Evolutionary conservation across 2,113 vertebrate species (phyloP), one percentile per base, ranked within the genome.

Genomic region (Cyphomyrus plagiostoma): DNA sequence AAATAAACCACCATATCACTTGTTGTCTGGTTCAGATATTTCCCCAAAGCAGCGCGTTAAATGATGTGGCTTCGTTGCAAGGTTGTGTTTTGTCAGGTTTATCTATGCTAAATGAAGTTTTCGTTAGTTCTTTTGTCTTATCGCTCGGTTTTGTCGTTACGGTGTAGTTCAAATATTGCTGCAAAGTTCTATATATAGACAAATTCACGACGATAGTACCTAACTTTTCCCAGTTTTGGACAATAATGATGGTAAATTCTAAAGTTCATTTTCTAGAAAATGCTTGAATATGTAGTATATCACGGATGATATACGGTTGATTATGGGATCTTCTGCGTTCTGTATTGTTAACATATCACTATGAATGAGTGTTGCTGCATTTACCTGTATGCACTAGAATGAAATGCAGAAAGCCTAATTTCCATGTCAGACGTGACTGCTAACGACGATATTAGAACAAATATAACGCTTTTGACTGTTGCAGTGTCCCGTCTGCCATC

Each of bases 81-180:
- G 74, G 74, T 80, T 42, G 74, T 42, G 35, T 42, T 42, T 15
- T n/a, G 13, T 80, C 35, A 39, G 15, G 35, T 42, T 80, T 35
- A 39, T 80, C 74, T 80, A 15, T 42, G 74, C 35, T 13, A 13
- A 13, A 86, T 49, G 11, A 86, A 86, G 83, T 86, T 86, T 48
- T 13, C 46, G n/a, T 86, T 86, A 50, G 23, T 86, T 86, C 83
- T 50, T 86, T 86, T 86, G 83, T 49, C 19, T 86, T 86, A 13
- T 30, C 3, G 10, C 83, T 10, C 48, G 23, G 46, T 86, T 86
- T 50, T 49, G 7, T 49, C 21, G 13, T 80, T 80, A 5, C 15
- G 74, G 35, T 80, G 1, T n/a, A 48, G 82, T 85, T 86, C 8
- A 49, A 15, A 26, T 86, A 86, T 50, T 86, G 48, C 48, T 49